Conservation (phyloP, 92 coral and sea anemone species). For the Blastomussa wellsi region DNA sequence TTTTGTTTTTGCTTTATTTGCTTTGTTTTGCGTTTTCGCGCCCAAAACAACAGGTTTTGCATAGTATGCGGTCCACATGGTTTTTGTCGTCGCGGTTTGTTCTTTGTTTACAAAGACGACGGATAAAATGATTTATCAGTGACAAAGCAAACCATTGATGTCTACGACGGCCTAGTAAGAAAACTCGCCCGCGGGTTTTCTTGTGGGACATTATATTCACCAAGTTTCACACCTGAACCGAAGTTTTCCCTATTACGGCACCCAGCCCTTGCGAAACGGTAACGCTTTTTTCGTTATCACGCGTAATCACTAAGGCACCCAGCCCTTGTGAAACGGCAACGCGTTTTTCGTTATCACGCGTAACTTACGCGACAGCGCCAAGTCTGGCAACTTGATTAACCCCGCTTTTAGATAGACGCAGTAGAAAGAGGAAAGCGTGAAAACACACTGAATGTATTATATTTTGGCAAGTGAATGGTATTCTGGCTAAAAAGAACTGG, state of each 20-base stretch:
- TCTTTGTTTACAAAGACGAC: not conserved
- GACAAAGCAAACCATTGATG: not conserved
- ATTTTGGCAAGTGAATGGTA: too few species aligned
- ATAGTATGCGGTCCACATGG: constrained; percentile 8
- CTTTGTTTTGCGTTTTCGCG: too few species aligned
- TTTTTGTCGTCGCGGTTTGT: constrained; percentile 17
- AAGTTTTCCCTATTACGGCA: not conserved
- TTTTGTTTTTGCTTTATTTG: not conserved
- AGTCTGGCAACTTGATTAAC: too few species aligned
- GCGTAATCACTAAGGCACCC: not conserved
- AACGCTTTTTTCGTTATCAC: too few species aligned
- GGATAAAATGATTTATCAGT: not conserved
- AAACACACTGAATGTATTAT: too few species aligned
- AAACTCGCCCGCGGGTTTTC: not conserved
- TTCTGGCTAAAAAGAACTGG: too few species aligned
- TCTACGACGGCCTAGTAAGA: not conserved
- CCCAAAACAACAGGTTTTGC: constrained; percentile 19
- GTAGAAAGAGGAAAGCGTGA: too few species aligned
- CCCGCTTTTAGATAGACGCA: too few species aligned
- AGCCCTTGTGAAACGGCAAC: not conserved
- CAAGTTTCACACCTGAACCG: not conserved
- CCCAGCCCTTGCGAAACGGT: not conserved
- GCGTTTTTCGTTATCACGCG: not conserved
- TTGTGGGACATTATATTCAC: not conserved
- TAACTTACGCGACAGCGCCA: too few species aligned